A percentile compares a stretch with the other conserved stretches of the same genome.
These are phyloP conservation scores for Diaphora mendica DNA, from an alignment of 2,888 invertebrate genomes.

Conservation along the genomic window DNA sequence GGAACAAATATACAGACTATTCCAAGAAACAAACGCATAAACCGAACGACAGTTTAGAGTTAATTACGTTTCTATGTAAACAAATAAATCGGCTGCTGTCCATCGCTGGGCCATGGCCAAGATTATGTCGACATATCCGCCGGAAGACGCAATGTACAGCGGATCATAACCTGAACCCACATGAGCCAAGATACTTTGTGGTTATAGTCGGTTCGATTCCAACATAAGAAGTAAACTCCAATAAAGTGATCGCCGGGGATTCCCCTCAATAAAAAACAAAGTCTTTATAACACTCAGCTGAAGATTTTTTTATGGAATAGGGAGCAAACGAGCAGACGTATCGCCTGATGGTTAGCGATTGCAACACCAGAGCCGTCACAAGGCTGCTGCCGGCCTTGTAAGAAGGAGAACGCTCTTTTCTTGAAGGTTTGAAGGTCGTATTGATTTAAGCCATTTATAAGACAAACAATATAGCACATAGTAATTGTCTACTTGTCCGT, in stretches of 20 bases:
- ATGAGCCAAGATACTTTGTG: not conserved
- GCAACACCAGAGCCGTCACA: too few relatives aligned
- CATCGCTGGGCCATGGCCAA: slow-evolving; percentile 8
- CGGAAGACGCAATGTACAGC: slow-evolving; percentile 8
- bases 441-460: not conserved
- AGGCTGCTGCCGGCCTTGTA: too few relatives aligned
- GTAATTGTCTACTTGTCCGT: not conserved
- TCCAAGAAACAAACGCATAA: not conserved
- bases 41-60: not conserved
- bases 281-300: too few relatives aligned
- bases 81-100: slow-evolving; percentile 2
- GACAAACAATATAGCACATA: not conserved
- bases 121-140: slow-evolving; percentile 2
- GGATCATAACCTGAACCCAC: not conserved
- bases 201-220: not conserved
- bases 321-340: too few relatives aligned
- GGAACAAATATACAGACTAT: not conserved
- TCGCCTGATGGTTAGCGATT: too few relatives aligned
- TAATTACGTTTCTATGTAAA: slow-evolving; percentile 4
- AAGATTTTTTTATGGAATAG: too few relatives aligned
- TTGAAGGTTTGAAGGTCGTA: too few relatives aligned
- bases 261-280: not conserved
- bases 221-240: not conserved
- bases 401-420: too few relatives aligned
- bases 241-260: not conserved